Evolutionary conservation across 92 coral and sea anemone genomes (phyloP).

Genomic region (Heliopora coerulea): DNA sequence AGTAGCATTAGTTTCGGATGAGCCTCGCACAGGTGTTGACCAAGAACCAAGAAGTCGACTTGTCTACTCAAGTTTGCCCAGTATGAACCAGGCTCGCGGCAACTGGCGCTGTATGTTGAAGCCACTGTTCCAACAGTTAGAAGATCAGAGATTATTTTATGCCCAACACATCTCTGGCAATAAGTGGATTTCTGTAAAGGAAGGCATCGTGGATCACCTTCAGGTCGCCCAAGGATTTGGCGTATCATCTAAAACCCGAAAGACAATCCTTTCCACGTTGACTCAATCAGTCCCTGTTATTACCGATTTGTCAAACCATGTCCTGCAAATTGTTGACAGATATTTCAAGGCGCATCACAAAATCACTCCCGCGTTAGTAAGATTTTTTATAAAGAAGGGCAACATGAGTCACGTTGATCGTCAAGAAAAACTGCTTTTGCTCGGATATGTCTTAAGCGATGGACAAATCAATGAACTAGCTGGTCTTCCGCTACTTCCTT

Average conservation of each 20-base stretch:
- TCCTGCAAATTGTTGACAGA: slow-evolving; percentile 44
- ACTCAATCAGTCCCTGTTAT: slow-evolving; percentile 60
- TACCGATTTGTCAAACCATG: slow-evolving; percentile 58
- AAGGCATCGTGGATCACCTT: slow-evolving; percentile 55
- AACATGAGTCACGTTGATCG: neutral
- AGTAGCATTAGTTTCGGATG: slow-evolving; percentile 35
- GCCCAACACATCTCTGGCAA: slow-evolving; percentile 49
- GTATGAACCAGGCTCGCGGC: slow-evolving; percentile 36
- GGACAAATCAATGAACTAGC: slow-evolving; percentile 54
- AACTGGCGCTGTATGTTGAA: slow-evolving; percentile 61
- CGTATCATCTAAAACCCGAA: slow-evolving; percentile 6
- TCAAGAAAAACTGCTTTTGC: slow-evolving; percentile 55
- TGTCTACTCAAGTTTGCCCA: slow-evolving; percentile 69
- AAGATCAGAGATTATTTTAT: slow-evolving; percentile 47
- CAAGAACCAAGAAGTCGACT: slow-evolving; percentile 15
- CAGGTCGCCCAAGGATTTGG: neutral
- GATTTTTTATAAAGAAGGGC: slow-evolving; percentile 46
- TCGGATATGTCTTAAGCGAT: slow-evolving; percentile 66
- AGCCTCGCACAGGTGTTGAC: slow-evolving; percentile 30
- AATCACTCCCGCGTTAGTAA: slow-evolving; percentile 61
- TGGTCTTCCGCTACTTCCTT: slow-evolving; percentile 77
- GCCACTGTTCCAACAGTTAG: slow-evolving; percentile 50
- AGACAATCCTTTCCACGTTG: slow-evolving; percentile 42
- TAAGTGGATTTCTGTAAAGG: slow-evolving; percentile 46
- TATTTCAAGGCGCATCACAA: neutral